Conservation (phyloP, 2,888 invertebrate genomes). For the Drosophila acutilabella region DNA sequence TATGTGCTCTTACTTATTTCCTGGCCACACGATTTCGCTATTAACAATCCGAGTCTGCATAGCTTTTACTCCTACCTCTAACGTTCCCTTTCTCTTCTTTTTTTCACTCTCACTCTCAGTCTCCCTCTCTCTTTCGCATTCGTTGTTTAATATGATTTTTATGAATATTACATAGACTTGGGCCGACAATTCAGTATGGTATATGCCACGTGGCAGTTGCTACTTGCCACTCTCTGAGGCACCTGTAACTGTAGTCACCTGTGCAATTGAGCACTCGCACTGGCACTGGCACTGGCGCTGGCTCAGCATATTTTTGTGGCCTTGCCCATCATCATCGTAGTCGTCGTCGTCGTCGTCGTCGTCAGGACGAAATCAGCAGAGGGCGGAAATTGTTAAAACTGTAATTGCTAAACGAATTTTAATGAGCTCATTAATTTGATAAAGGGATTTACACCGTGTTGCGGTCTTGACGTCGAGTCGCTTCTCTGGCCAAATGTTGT, state of each 20-base stretch:
- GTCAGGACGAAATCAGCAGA: conserved; percentile 4
- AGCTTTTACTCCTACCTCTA: no score
- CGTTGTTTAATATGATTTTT: conserved; percentile 72
- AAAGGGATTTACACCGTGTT: conserved; percentile 81
- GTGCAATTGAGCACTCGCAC: conserved; percentile 53
- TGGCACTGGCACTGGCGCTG: conserved; percentile 29
- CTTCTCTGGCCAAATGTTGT: conserved; percentile 56
- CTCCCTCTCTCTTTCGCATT: conserved; percentile 17
- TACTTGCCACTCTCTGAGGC: conserved; percentile 24
- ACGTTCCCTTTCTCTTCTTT: not conserved
- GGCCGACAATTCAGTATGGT: conserved; percentile 17
- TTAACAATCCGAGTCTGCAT: conserved; percentile 56
- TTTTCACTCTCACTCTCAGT: not conserved
- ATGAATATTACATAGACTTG: conserved; percentile 55
- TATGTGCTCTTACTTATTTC: conserved; percentile 74
- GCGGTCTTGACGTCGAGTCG: conserved; percentile 61
- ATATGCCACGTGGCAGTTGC: conserved; percentile 31
- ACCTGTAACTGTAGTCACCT: conserved; percentile 61
- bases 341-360: conserved; percentile 22
- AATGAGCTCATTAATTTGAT: conserved; percentile 83
- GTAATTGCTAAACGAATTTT: conserved; percentile 83
- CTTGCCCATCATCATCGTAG: conserved; percentile 14
- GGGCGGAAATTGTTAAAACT: conserved; percentile 81
- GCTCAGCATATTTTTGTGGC: conserved; percentile 63
- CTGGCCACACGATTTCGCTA: conserved; percentile 74